These are phyloP conservation scores for Nomada ruficornis DNA, from an alignment of 2,888 invertebrate species.

Conservation along the genomic window DNA sequence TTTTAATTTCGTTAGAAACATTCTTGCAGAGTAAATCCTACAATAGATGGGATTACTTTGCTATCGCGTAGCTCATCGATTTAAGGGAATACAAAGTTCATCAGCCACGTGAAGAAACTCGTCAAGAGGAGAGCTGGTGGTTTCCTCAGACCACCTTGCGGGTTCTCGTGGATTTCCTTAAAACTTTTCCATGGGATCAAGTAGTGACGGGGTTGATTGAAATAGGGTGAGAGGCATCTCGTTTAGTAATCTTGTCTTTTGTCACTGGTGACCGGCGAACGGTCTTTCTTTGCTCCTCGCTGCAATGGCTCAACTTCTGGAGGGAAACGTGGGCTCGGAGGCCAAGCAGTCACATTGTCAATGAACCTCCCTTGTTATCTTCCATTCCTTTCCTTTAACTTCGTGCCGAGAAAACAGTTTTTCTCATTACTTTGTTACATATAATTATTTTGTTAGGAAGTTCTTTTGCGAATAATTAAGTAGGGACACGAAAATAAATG, in stretches of 20 bases:
- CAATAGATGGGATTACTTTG: background rate
- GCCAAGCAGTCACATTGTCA: conserved; percentile 42
- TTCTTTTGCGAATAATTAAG: too few relatives aligned
- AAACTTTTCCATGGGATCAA: conserved; percentile 58
- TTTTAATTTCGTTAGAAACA: too few relatives aligned
- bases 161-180: conserved; percentile 37
- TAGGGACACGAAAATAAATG: too few relatives aligned
- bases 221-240: conserved; percentile 72
- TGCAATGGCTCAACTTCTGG: conserved; percentile 46
- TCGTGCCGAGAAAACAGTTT: conserved; percentile 29
- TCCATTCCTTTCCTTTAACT: conserved; percentile 42
- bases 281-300: conserved; percentile 23
- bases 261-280: conserved; percentile 53
- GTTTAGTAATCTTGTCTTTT: conserved; percentile 70
- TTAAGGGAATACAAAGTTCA: conserved; percentile 22
- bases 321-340: conserved; percentile 46
- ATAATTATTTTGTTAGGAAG: too few relatives aligned
- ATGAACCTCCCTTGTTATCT: conserved; percentile 41
- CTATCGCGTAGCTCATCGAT: background rate
- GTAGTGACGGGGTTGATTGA: conserved; percentile 66
- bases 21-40: too few relatives aligned
- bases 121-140: conserved; percentile 16
- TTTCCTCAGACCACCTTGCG: background rate
- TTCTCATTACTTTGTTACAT: background rate
- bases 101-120: conserved; percentile 27